phyloP scores from a whole-genome alignment of 1,140 invertebrate genomes.

The Eurosta solidaginis region DNA sequence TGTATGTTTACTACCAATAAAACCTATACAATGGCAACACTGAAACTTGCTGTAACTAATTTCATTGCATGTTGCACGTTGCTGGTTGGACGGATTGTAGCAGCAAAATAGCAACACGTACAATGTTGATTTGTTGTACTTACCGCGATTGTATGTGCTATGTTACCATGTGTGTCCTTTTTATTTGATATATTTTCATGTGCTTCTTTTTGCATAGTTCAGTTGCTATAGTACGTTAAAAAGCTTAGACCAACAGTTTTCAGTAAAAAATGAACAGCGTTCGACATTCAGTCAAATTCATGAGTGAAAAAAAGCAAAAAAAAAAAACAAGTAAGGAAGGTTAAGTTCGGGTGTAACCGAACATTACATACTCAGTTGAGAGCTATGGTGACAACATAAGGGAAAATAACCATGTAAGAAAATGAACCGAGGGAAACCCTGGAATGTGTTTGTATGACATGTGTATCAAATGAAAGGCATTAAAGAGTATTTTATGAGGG shows the following conservation, averaged over 20 bases:
- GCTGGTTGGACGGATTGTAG: neutral
- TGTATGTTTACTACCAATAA: too few relatives aligned
- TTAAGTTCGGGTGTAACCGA: too few relatives aligned
- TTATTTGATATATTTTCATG: neutral
- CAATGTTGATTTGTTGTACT: constrained; percentile 24
- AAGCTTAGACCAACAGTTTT: neutral
- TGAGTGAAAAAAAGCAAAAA: neutral
- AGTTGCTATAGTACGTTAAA: neutral
- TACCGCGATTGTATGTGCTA: neutral
- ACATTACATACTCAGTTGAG: too few relatives aligned
- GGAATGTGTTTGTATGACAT: too few relatives aligned
- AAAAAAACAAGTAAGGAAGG: neutral
- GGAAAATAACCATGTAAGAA: too few relatives aligned
- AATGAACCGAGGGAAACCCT: too few relatives aligned
- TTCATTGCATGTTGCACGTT: neutral
- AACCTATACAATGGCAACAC: too few relatives aligned
- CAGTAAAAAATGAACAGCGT: neutral
- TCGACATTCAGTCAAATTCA: constrained; percentile 1
- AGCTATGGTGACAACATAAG: too few relatives aligned
- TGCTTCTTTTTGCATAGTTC: neutral
- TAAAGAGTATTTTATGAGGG: too few relatives aligned
- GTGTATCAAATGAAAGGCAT: too few relatives aligned
- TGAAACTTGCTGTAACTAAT: too few relatives aligned
- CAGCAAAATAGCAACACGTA: constrained; percentile 27
- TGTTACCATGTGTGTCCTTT: neutral